Conservation (phyloP, 2,888 invertebrate species). For the Cryptocheilus praepositus region DNA sequence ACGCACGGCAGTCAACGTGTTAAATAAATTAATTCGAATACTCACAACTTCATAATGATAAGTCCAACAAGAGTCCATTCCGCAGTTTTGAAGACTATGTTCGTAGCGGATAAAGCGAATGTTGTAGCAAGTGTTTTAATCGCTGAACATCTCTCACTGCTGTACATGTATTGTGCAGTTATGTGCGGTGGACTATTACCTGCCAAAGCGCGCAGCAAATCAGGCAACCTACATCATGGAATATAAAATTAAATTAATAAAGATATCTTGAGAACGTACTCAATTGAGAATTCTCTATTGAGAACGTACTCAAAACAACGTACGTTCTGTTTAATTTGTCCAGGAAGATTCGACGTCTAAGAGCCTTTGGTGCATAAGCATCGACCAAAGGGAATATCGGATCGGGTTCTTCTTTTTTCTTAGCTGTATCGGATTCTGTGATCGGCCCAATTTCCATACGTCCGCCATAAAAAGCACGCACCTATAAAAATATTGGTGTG, state of each 20-base stretch:
- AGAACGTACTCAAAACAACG: conserved; percentile 44
- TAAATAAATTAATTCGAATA: conserved; percentile 40
- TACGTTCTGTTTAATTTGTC: conserved; percentile 81
- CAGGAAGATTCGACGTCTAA: conserved; percentile 82
- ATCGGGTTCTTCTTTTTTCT: conserved; percentile 64
- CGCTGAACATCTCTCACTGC: conserved; percentile 47
- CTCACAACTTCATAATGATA: conserved; percentile 82
- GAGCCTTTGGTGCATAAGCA: conserved; percentile 80
- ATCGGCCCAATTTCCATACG: conserved; percentile 71
- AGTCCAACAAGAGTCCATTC: conserved; percentile 84
- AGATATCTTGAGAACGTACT: not conserved
- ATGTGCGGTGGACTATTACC: conserved; percentile 44
- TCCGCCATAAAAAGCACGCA: conserved; percentile 80
- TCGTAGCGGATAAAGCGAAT: conserved; percentile 82
- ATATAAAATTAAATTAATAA: conserved; percentile 13
- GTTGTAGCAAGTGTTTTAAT: conserved; percentile 78
- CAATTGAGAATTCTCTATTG: not conserved
- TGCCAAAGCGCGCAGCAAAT: conserved; percentile 77
- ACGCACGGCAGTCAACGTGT: no score
- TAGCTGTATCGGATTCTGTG: conserved; percentile 45
- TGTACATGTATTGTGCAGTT: conserved; percentile 47
- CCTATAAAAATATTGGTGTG: conserved; percentile 60
- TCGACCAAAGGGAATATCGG: conserved; percentile 81
- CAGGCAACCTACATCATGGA: conserved; percentile 75
- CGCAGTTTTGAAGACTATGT: conserved; percentile 83